phyloP scores from a whole-genome alignment of 2,888 invertebrate species.

The Oegoconia quadripuncta region DNA sequence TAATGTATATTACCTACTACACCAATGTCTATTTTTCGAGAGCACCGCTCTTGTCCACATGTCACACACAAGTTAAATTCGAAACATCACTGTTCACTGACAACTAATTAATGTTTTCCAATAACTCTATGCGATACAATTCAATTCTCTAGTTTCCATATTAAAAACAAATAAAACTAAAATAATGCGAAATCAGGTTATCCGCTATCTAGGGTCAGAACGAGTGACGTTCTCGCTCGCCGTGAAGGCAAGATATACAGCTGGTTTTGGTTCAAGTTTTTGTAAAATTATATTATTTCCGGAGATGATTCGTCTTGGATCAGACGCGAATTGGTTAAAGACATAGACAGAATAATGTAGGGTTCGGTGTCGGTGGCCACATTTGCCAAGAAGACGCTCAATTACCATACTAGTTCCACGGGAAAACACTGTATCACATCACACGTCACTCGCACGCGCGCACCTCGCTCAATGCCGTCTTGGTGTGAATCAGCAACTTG shows the following conservation, averaged over 20 bases:
- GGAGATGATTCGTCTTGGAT: slow-evolving; percentile 17
- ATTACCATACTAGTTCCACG: slow-evolving; percentile 27
- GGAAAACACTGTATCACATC: slow-evolving; percentile 11
- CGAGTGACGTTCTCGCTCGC: slow-evolving; percentile 9
- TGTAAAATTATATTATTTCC: slow-evolving; percentile 5
- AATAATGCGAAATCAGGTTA: slow-evolving; percentile 10
- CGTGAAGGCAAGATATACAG: slow-evolving; percentile 3
- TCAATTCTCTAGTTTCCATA: slow-evolving; percentile 5
- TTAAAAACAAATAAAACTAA: slow-evolving; percentile 7
- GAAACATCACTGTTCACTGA: not conserved
- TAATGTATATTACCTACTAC: slow-evolving; percentile 17
- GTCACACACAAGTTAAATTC: slow-evolving; percentile 14
- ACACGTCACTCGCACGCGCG: slow-evolving; percentile 9
- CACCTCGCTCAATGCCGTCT: slow-evolving; percentile 3
- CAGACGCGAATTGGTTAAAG: slow-evolving; percentile 10
- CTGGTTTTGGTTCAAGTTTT: slow-evolving; percentile 1
- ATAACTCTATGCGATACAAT: not conserved
- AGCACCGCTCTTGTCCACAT: slow-evolving; percentile 26
- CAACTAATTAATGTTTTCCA: not conserved
- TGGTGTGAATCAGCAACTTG: slow-evolving; percentile 15
- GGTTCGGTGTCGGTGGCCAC: slow-evolving; percentile 10
- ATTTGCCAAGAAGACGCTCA: slow-evolving; percentile 10
- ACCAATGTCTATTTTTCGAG: slow-evolving; percentile 18
- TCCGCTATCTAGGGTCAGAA: slow-evolving; percentile 14
- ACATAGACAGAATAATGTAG: slow-evolving; percentile 14